Base-by-base conservation (phyloP, 2,113 vertebrate species). In the Petrocephalus zakoni region DNA sequence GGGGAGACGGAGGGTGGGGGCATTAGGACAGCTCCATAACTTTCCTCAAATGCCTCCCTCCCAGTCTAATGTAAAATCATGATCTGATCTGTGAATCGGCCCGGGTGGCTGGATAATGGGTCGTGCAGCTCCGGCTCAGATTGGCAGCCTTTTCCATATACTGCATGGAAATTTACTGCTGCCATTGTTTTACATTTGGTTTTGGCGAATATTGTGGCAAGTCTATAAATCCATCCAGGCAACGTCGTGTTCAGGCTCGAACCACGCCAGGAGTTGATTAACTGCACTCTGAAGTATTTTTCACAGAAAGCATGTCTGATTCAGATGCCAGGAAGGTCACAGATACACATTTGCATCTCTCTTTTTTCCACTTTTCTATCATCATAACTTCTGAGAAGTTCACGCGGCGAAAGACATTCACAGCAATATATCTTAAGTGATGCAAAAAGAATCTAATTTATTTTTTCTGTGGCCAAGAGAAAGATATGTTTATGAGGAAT, bases 371-470 rank as follows among this genome's bases (percentile, higher is more conserved):
- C 55, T 29, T 21, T 88, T 89, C 61, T 86, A 11, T 53, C 25
- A 90, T 90, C 49, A 19, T 34, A 49, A 82, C 53, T 51, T 82
- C 51, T 9, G 87, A 90, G 87, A 34, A 85, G 68, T 89, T 86
- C 83, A 87, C 83, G 87, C 89, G 88, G 89, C 85, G 90, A 89
- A 87, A 68, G 88, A 91, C 22, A 90, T 90, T 82, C 88, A 89
- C 51, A 91, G 91, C 92, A 91, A 90, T 92, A 94, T 92, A 94
- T 94, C 92, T 94, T 92, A 93, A 83, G 25, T 51, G 86, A 91
- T 88, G 55, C 88, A 91, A 90, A 93, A 85, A 93, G 92, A 92
- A 90, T 87, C 47, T 88, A 89, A 87, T 15, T 90, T 88, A 89
- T 91, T 91, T 91, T 91, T 89, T 78, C 29, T 56, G 87, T 91